Evolutionary conservation across 2,888 invertebrate genomes (phyloP), one percentile per base, ranked within the genome.

Genomic region (Leptogaster cylindrica): DNA sequence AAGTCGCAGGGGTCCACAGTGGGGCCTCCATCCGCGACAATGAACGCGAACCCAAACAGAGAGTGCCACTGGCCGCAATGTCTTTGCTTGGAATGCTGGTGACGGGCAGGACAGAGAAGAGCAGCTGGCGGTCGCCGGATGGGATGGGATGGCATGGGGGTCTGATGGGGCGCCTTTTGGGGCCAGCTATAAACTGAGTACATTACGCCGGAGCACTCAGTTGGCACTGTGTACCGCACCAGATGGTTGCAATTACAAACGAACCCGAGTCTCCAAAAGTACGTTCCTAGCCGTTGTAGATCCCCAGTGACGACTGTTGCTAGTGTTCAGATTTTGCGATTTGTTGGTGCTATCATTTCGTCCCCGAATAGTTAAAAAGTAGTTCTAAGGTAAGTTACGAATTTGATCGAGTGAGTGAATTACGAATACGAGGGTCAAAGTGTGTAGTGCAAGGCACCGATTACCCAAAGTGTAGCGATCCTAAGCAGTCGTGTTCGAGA

Each of bases 181-280:
- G 78, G 77, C 77, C 79, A 77, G 79, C 79, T 80, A 81, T 81
- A 81, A 81, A 77, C 80, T 75, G 76, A 76, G 77, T 77, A 76
- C 77, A 77, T 77, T 77, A 77, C 76, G 77, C 74, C 76, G 74
- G 73, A 74, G 73, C 77, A 77, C 78, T 77, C 81, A 81, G 81
- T 81, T 77, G 76, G 77, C 78, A 76, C 78, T 77, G 79, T 77
- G 74, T 75, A 76, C 76, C 78, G 78, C 77, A 76, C 74, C 78
- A 77, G 78, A 76, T 77, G 79, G 79, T 72, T 70, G 68, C 58
- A 41, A 55, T 44, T 58, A 28, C 36, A 41, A 36, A 12, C 27
- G 41, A 39, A 16, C 25, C 46, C 46, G 58, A 44, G 25, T 46
- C 18, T 63, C 33, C 39, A 12, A 7, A 23, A 65, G 23, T 55